Evolutionary conservation across 2,113 vertebrate species (phyloP), one percentile per base, ranked within the genome.

Genomic region (Tenrec ecaudatus): DNA sequence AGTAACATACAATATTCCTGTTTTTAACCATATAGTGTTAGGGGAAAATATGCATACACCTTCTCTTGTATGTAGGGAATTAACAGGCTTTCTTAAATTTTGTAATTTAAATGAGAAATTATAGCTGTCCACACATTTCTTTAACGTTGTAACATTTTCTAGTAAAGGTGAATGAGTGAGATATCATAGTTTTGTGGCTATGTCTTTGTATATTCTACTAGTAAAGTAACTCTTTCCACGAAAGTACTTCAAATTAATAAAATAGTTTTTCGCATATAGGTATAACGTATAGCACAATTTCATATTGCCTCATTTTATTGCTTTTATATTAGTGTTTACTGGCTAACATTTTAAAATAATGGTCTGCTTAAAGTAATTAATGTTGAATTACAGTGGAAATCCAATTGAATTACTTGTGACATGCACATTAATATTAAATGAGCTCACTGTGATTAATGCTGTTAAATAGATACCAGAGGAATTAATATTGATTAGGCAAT

Each of bases 401-500:
- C 43, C 90, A 95, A 75, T 93, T 96, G 94, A 97, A 96, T 91
- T 92, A 92, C 88, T 96, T 96, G 96, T 29, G 4, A 96, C 86
- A 93, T 89, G 91, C 96, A 88, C 95, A 97, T 97, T 97, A 97
- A 97, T 95, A 96, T 23, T 89, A 95, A 91, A 93, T 92, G 93
- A 97, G 93, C 95, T 96, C 90, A 80, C 40, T 38, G 91, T 97
- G 96, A 97, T 98, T 96, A 98, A 97, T 96, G 83, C 31, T 93
- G 36, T 96, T 97, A 97, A 97, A 97, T 96, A 97, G 95, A 95
- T 96, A 97, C 75, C 85, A 96, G 58, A 97, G 82, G 95, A 97
- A 97, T 97, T 96, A 97, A 92, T 97, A 98, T 97, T 97, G 97
- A 98, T 97, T 95, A 97, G 91, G 88, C 77, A 97, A 97, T 97